Percentiles rank a stretch among this genome's conserved stretches.
Conservation (phyloP, 1,140 invertebrate species). For the Nautilus pompilius region DNA sequence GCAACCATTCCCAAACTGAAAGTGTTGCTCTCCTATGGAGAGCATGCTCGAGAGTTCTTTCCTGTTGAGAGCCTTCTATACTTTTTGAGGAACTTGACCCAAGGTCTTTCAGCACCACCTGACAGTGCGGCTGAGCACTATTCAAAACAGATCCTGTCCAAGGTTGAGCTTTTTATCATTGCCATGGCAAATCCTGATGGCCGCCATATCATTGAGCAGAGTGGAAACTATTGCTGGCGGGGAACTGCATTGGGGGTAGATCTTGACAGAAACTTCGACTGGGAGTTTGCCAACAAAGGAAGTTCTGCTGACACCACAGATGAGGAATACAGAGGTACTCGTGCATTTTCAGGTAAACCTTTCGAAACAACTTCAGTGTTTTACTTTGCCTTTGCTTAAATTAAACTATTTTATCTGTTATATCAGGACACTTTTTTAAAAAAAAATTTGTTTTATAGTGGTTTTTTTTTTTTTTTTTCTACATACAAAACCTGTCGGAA, state of each 20-base stretch:
- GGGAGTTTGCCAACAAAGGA: conserved; percentile 45
- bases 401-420: too few species aligned
- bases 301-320: conserved; percentile 39
- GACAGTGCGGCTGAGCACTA: conserved; percentile 12
- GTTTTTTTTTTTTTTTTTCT: conserved; percentile 1
- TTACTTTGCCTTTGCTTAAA: too few species aligned
- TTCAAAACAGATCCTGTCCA: conserved; percentile 24
- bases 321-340: conserved; percentile 45
- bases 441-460: background rate
- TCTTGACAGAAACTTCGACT: conserved; percentile 51
- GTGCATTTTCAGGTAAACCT: conserved; percentile 44
- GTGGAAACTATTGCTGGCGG: conserved; percentile 48
- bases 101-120: conserved; percentile 15
- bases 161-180: conserved; percentile 43
- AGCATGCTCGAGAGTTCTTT: conserved; percentile 51
- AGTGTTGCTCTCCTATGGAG: conserved; percentile 47
- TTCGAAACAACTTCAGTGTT: too few species aligned
- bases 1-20: conserved; percentile 22
- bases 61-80: conserved; percentile 44
- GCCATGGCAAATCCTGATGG: conserved; percentile 50
- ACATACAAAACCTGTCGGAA: background rate
- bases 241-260: conserved; percentile 47
- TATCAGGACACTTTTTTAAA: too few species aligned
- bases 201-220: conserved; percentile 33
- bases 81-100: conserved; percentile 36